Conservation (phyloP, 2,797 vertebrate genomes). For the Muscicapa comitata region DNA sequence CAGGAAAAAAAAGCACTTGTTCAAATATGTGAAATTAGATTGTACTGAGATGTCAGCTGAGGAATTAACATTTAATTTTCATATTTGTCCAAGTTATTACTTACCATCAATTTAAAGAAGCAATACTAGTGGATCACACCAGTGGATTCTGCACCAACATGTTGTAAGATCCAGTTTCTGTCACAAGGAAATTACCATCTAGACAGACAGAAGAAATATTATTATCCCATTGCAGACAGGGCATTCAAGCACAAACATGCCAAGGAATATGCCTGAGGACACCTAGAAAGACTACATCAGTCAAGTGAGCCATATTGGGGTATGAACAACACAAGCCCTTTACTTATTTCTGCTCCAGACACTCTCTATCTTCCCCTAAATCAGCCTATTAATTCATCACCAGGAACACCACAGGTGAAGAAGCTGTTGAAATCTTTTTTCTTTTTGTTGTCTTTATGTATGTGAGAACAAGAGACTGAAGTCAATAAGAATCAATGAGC, state of each 20-base stretch:
- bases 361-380: not conserved
- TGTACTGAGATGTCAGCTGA: not conserved
- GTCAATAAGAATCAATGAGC: not conserved
- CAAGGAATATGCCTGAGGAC: conserved; percentile 31
- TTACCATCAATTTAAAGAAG: not conserved
- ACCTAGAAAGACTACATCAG: not conserved
- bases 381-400: not conserved
- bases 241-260: not conserved
- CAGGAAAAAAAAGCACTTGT: not conserved
- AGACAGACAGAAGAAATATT: conserved; percentile 25
- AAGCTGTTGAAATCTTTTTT: not conserved
- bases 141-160: not conserved
- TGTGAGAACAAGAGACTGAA: not conserved
- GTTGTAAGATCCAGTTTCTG: not conserved
- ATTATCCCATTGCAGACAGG: not conserved
- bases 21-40: not conserved
- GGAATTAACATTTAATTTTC: not conserved
- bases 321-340: conserved; percentile 8
- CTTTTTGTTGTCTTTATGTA: not conserved
- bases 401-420: not conserved
- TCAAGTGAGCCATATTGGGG: not conserved
- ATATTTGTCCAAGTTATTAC: not conserved
- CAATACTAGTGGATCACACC: not conserved
- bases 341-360: not conserved
- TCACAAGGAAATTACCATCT: not conserved